Base-by-base conservation (phyloP, 2,797 vertebrate genomes). In the Diceros bicornis region DNA sequence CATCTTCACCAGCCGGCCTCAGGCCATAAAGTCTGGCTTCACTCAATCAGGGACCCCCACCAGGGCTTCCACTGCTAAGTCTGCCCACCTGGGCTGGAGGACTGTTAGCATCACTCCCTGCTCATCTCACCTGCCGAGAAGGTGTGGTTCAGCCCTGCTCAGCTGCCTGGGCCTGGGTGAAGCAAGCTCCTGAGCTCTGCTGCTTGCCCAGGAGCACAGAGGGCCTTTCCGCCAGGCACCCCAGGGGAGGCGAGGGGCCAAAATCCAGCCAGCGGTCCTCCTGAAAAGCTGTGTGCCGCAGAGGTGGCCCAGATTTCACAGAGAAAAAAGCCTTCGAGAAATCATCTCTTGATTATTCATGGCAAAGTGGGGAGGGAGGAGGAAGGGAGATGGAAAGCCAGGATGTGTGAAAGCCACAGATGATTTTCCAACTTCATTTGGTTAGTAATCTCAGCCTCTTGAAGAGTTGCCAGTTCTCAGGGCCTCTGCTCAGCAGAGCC, bases 91-190 rank as follows among this genome's bases (percentile, higher is more conserved):
- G 1, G 21, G 27, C 32, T 9, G 16, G 34, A 52, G 37, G 44
- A 34, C 37, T 47, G 25, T 21, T n/a, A 21, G 18, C 69, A 18
- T 41, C 14, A 79, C 86, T 86, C 12, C 29, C 32, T 2, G 25
- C 34, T 92, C 50, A 29, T 74, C 59, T 64, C 8, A 4, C 66
- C 66, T 81, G 12, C 71, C 55, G 75, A 94, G 74, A 96, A 89
- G 68, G 17, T 11, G 2, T 27, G 16, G 68, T 77, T 89, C 88
- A 18, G 85, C 61, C 86, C n/a, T 12, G 6, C 52, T 62, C 41
- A 16, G 61, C 87, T 55, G 57, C 66, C 69, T 29, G 50, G 52
- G n/a, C 64, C 82, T 20, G 9, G 3, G 57, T 16, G 37, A 50
- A 82, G 78, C 8, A 59, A 34, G 47, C 59, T 83, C 20, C 9